Base-by-base conservation (phyloP, 2,888 invertebrate species). In the Lithophane ornitopus region DNA sequence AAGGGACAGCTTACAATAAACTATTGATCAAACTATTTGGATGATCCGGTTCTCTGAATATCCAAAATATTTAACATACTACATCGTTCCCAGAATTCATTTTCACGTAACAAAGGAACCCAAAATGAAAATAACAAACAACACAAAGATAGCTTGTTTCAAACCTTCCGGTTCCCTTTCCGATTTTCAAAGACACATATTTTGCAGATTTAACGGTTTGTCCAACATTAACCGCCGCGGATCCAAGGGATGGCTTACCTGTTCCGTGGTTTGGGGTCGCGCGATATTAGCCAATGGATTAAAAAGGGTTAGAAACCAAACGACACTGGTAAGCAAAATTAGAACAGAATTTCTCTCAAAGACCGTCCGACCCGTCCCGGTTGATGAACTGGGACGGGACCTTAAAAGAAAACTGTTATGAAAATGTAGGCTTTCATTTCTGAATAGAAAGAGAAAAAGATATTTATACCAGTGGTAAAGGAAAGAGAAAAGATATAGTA, bases 241-340 rank as follows among this genome's bases (percentile, higher is more conserved):
- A 46, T 63, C 26, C 16, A 19, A 70, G 28, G 46, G 78, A 34
- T 59, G 34, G 44, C 16, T 59, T 76, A 62, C 58, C 62, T 49
- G 14, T 74, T 49, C 49, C 26, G 61, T 58, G 67, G 49, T 39
- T 67, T 70, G 14, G 3, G 26, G 34, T 26, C 34, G 26, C 26
- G 41, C 58, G 68, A 69, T 71, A 69, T 78, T 41, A 58, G 65
- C 28, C 61, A 12, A n/a, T 39, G 26, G 70, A 65, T 78, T 74
- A 58, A n/a, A 63, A 49, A 71, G 65, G 61, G 39, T 71, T 19
- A 4, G 11, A 58, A 34, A 58, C 4, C 28, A 65, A 76, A n/a
- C 1, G 0, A n/a, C 2, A 41, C 1, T 62, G 52, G 9, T 49
- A 58, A 58, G 19, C 12, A 6, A 52, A 39, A 19, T n/a, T 19